Base-by-base conservation (phyloP, 2,888 invertebrate genomes). In the Andrena fulva region DNA sequence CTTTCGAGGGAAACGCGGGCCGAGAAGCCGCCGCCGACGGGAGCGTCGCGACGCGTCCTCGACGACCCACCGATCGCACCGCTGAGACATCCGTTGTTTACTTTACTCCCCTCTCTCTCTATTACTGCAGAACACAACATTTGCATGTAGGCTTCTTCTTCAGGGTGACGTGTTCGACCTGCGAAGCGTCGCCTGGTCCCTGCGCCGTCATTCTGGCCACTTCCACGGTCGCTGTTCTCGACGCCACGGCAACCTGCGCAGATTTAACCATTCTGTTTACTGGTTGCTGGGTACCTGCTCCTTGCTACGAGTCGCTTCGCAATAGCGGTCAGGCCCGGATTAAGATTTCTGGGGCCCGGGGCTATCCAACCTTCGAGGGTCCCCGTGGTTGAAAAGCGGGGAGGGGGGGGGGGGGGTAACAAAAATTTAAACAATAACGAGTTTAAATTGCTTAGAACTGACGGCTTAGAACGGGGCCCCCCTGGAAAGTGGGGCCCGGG, bases 81-180 rank as follows among this genome's bases (percentile, higher is more conserved):
- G 42, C 52, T 70, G 63, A 71, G 73, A 71, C 71, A 42, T 63
- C 48, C 60, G 33, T 60, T 29, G 52, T 4, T 63, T 35, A 16
- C 29, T 59, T 63, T 64, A 27, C n/a, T 70, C 71, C 60, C 50
- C 54, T 20, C 62, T 71, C 31, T 52, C 80, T 82, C 85, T 54
- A 85, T 96, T 97, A 98, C 96, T 98, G 98, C 94, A 98, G 96
- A 94, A 97, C 97, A 96, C 98, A 98, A 96, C 98, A 98, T 94
- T 97, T 97, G 96, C 98, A 98, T 95, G 98, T 98, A 95, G 97
- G 97, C 95, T 98, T 98, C 96, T 98, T 98, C 96, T 98, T 98
- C 94, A 98, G 96, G 93, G 97, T 97, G 93, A 98, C 97, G 94
- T 97, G 98, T 94, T 98, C 98, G 88, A 98, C 97, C 94, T 98